Evolutionary conservation across 2,113 vertebrate genomes (phyloP).

Genomic region (Cebus imitator): DNA sequence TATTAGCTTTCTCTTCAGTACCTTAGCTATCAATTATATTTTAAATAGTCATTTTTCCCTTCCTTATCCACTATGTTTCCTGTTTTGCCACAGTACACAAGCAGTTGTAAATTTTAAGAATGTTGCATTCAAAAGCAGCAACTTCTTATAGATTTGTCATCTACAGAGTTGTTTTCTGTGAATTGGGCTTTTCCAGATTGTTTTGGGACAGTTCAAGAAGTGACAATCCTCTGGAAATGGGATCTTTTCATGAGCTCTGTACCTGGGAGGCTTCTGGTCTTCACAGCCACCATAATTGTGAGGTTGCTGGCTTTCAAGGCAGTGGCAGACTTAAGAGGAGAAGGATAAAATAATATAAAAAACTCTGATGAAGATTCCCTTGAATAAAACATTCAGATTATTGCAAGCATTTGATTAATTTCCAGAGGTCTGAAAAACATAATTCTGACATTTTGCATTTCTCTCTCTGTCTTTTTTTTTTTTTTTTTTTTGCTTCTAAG

Average conservation of each 20-base stretch:
- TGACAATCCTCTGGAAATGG: neutral
- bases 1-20: neutral
- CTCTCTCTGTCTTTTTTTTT: too few relatives aligned
- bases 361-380: neutral
- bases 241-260: neutral
- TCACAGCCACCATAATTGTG: accelerated
- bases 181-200: neutral
- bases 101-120: neutral
- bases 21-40: neutral
- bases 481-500: accelerated
- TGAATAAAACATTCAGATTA: neutral
- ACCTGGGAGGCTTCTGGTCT: accelerated
- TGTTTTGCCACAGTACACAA: neutral
- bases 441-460: neutral
- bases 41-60: neutral
- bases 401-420: neutral
- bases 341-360: neutral
- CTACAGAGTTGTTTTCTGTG: neutral
- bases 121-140: neutral
- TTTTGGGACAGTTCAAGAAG: neutral
- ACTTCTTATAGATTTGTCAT: neutral
- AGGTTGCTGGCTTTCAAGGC: neutral
- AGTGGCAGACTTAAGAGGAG: neutral
- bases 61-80: neutral
- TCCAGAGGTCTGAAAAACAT: neutral